A percentile compares a stretch with the other conserved stretches of the same genome.
phyloP scores from a whole-genome alignment of 2,113 vertebrate genomes.

The Sciurus niger region DNA sequence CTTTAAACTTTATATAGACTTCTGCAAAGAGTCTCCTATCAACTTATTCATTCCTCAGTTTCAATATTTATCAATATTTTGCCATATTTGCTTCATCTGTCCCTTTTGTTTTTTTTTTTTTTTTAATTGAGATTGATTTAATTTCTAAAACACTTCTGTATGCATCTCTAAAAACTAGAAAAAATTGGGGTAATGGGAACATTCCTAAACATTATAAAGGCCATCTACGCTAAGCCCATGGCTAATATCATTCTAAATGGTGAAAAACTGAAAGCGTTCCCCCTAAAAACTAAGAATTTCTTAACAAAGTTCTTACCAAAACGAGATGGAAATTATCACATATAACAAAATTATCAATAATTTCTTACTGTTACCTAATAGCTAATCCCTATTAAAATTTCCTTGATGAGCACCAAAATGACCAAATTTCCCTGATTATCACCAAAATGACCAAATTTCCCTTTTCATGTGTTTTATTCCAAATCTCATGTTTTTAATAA shows the following conservation, averaged over 20 bases:
- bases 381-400: not conserved
- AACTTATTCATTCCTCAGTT: not conserved
- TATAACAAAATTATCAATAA: conserved; percentile 24
- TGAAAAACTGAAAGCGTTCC: too few species aligned
- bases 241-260: too few species aligned
- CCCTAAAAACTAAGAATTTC: conserved; percentile 4
- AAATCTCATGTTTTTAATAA: not conserved
- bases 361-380: not conserved
- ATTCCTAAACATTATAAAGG: too few species aligned
- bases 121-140: not conserved
- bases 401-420: conserved; percentile 29
- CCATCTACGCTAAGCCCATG: too few species aligned
- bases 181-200: too few species aligned
- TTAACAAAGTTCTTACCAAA: not conserved
- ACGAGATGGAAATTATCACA: not conserved
- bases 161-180: not conserved
- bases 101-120: conserved; percentile 18
- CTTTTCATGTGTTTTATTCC: not conserved
- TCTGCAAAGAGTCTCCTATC: not conserved
- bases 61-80: not conserved
- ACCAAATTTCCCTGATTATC: not conserved
- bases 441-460: not conserved
- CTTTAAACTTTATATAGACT: not conserved
- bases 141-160: not conserved
- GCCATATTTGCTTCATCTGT: not conserved